phyloP scores from a whole-genome alignment of 1,140 invertebrate species.

The Galleria mellonella region DNA sequence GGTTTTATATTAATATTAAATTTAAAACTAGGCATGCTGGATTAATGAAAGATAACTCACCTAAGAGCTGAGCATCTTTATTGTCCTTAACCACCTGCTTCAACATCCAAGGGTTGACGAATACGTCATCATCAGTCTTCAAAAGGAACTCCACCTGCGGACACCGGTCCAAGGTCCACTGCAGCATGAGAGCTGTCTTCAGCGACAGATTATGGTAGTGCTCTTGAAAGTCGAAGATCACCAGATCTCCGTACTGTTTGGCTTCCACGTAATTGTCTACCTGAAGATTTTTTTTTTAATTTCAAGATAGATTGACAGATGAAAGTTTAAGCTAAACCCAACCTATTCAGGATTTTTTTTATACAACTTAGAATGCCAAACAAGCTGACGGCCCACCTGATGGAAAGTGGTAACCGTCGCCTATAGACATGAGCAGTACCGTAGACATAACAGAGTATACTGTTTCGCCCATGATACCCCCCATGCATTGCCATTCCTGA shows the following conservation, averaged over 20 bases:
- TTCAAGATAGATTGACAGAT: no score
- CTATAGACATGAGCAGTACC: no score
- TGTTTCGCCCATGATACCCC: no score
- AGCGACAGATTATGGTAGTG: constrained; percentile 88
- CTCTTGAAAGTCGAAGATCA: constrained; percentile 81
- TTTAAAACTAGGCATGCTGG: no score
- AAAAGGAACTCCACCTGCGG: constrained; percentile 79
- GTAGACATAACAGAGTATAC: no score
- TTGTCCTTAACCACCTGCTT: constrained; percentile 75
- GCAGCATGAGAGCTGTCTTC: constrained; percentile 85
- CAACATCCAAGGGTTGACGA: constrained; percentile 80
- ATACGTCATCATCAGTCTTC: constrained; percentile 85
- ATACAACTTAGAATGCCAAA: no score
- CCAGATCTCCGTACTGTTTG: constrained; percentile 43
- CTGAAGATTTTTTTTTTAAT: constrained; percentile 12
- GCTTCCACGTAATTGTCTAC: constrained; percentile 51
- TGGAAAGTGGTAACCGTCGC: no score
- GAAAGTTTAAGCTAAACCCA: no score
- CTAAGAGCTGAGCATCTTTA: constrained; percentile 22
- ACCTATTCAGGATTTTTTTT: no score
- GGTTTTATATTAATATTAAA: no score
- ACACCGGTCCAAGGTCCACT: constrained; percentile 81
- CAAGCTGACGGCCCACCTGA: no score
- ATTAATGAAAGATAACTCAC: constrained; percentile 21
- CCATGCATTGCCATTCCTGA: no score